Evolutionary conservation across 2,113 vertebrate genomes (phyloP).

Genomic region (Pteruthius melanotis): DNA sequence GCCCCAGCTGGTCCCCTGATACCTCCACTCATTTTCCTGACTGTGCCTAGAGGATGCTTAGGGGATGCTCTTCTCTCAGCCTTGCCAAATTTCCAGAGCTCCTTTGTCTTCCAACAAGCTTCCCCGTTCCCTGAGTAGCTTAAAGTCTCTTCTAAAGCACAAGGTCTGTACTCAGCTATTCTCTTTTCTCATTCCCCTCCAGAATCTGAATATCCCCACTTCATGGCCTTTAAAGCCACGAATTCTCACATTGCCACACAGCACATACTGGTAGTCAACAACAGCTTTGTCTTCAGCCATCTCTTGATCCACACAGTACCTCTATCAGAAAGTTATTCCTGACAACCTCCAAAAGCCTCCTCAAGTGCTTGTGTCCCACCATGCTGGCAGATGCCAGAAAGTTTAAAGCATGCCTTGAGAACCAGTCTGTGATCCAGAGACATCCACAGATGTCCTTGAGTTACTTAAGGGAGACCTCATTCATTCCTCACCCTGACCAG

Average conservation of each 20-base stretch:
- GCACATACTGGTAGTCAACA: neutral
- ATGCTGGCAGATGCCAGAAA: neutral
- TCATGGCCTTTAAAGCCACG: neutral
- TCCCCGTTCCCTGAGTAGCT: neutral
- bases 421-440: neutral
- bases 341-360: neutral
- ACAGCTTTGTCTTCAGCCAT: neutral
- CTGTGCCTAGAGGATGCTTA: neutral
- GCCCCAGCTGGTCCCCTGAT: neutral
- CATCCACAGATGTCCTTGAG: neutral
- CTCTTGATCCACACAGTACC: neutral
- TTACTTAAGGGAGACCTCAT: neutral
- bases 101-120: neutral
- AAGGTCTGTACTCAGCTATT: neutral
- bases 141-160: neutral
- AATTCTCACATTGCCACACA: neutral
- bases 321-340: neutral
- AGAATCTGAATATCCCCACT: neutral
- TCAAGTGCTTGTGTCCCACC: neutral
- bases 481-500: neutral
- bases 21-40: neutral
- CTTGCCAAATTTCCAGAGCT: neutral
- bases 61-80: neutral
- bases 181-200: neutral
- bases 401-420: neutral